Evolutionary conservation across 2,888 invertebrate genomes (phyloP).

Genomic region (Xylocampa areola): DNA sequence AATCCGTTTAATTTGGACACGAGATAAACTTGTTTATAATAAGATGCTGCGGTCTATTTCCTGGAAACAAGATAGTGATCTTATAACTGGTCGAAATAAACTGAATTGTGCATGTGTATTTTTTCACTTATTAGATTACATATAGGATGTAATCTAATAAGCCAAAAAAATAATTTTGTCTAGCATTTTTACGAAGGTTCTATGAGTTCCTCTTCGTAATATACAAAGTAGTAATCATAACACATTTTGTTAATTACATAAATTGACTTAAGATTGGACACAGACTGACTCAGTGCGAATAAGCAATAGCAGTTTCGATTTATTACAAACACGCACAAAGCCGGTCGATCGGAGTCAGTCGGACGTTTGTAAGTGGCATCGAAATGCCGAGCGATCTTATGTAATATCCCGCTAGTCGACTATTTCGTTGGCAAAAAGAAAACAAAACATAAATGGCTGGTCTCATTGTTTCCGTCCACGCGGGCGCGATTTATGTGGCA

Average conservation of each 20-base stretch:
- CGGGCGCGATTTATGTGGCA: conserved; percentile 85
- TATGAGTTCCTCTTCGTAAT: conserved; percentile 42
- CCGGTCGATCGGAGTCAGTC: conserved; percentile 62
- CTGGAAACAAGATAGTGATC: conserved; percentile 58
- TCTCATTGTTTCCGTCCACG: conserved; percentile 83
- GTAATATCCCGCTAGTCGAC: conserved; percentile 75
- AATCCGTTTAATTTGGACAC: conserved; percentile 66
- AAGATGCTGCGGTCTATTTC: conserved; percentile 67
- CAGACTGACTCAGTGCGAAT: conserved; percentile 47
- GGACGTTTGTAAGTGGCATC: conserved; percentile 64
- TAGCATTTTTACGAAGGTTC: too few species aligned
- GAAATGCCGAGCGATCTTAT: conserved; percentile 71
- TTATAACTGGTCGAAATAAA: conserved; percentile 40
- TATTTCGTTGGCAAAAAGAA: conserved; percentile 70
- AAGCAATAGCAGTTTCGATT: conserved; percentile 61
- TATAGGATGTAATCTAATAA: too few species aligned
- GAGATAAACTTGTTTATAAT: conserved; percentile 73
- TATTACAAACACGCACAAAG: conserved; percentile 61
- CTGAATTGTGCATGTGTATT: conserved; percentile 21
- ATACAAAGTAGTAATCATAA: conserved; percentile 43
- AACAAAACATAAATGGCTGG: conserved; percentile 71
- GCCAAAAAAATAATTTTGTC: too few species aligned
- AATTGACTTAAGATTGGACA: conserved; percentile 47
- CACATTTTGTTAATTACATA: conserved; percentile 56
- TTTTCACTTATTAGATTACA: too few species aligned